Evolutionary conservation across 1,140 invertebrate species (phyloP).

Genomic region (Leptopilina boulardi): DNA sequence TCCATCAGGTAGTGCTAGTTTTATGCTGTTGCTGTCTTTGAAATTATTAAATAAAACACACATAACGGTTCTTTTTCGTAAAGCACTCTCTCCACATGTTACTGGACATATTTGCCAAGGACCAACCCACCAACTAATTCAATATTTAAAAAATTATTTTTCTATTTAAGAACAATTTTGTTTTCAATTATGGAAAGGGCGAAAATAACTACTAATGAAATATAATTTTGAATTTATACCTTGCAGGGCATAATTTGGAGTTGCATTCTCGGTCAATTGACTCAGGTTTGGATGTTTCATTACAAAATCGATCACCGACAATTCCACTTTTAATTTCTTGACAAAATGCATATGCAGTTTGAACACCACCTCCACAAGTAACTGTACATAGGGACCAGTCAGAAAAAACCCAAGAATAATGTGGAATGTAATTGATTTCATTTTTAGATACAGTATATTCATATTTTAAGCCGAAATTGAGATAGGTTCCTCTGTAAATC

Average conservation of each 20-base stretch:
- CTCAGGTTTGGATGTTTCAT: constrained; percentile 78
- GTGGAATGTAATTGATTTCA: constrained; percentile 78
- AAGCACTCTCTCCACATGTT: constrained; percentile 80
- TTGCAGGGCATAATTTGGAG: constrained; percentile 83
- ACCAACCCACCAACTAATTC: constrained; percentile 84
- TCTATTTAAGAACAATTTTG: constrained; percentile 36
- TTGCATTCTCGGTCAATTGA: constrained; percentile 81
- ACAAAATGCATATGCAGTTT: constrained; percentile 81
- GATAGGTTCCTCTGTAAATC: constrained; percentile 85
- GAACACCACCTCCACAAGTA: constrained; percentile 85
- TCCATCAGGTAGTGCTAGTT: constrained; percentile 82
- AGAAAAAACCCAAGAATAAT: constrained; percentile 84
- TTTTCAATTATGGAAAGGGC: too few relatives aligned
- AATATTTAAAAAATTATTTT: not conserved
- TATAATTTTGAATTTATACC: constrained; percentile 69
- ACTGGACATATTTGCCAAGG: constrained; percentile 90
- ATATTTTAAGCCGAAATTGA: constrained; percentile 88
- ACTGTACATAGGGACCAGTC: constrained; percentile 88
- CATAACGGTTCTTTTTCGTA: constrained; percentile 83
- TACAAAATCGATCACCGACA: constrained; percentile 82
- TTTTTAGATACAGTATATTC: constrained; percentile 88
- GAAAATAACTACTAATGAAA: constrained; percentile 5
- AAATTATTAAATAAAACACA: constrained; percentile 79
- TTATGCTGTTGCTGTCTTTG: constrained; percentile 76
- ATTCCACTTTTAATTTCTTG: constrained; percentile 80